These are phyloP conservation scores for Cettia cetti DNA, from an alignment of 2,113 vertebrate genomes.

Conservation along the genomic window DNA sequence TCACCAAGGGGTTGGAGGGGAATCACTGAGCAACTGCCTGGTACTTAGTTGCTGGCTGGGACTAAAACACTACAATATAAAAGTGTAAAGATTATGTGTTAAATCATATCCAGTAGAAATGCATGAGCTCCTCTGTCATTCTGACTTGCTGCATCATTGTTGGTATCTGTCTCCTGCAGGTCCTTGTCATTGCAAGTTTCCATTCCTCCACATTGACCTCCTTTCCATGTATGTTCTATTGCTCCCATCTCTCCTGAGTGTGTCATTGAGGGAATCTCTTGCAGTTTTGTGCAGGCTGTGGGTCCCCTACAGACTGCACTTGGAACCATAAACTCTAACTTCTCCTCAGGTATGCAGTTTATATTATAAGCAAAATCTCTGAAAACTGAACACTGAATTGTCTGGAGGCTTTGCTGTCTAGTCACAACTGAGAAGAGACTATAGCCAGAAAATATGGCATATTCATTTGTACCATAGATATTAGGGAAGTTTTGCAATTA, in stretches of 20 bases:
- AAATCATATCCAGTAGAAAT: background rate
- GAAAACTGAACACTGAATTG: background rate
- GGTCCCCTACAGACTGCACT: background rate
- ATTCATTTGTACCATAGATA: background rate
- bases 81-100: background rate
- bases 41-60: background rate
- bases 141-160: background rate
- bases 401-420: background rate
- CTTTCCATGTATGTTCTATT: background rate
- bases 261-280: background rate
- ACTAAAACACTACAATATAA: background rate
- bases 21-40: background rate
- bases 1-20: background rate
- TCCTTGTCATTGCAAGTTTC: background rate
- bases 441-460: background rate
- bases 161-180: background rate
- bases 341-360: background rate
- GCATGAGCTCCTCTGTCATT: background rate
- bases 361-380: background rate
- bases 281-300: background rate
- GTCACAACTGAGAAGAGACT: background rate
- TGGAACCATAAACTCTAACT: background rate
- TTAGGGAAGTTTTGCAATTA: background rate
- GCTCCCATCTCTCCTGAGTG: background rate
- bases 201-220: background rate